phyloP scores from a whole-genome alignment of 2,113 vertebrate genomes.

The Anhinga rufa region DNA sequence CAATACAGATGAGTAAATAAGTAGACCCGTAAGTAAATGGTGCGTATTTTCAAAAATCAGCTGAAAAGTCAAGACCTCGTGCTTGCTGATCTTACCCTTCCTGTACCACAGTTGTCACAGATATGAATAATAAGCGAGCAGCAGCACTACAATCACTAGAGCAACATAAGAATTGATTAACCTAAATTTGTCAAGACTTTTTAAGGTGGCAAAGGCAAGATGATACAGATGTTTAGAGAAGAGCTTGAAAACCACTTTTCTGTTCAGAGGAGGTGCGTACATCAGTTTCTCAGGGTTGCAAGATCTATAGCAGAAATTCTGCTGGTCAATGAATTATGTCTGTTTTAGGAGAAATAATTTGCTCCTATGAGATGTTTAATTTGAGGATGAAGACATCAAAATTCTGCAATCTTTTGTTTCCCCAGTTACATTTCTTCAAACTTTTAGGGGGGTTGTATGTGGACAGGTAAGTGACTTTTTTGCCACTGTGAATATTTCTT shows the following conservation, averaged over 20 bases:
- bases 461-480: background rate
- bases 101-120: background rate
- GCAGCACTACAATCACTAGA: background rate
- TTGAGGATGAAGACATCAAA: background rate
- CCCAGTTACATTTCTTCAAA: background rate
- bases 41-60: background rate
- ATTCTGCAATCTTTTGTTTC: background rate
- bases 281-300: background rate
- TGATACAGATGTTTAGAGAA: background rate
- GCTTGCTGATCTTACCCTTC: background rate
- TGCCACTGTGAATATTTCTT: background rate
- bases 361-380: background rate
- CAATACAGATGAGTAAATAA: background rate
- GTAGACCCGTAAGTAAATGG: background rate
- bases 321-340: background rate
- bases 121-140: background rate
- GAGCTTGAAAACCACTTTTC: background rate
- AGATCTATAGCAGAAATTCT: background rate
- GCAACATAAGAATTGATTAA: background rate
- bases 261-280: background rate
- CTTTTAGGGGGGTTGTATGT: background rate
- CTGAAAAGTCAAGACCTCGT: fast-evolving
- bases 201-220: background rate
- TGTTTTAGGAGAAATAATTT: background rate
- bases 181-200: background rate